Evolutionary conservation across 2,797 vertebrate genomes (phyloP).

Genomic region (Siniperca obscura): DNA sequence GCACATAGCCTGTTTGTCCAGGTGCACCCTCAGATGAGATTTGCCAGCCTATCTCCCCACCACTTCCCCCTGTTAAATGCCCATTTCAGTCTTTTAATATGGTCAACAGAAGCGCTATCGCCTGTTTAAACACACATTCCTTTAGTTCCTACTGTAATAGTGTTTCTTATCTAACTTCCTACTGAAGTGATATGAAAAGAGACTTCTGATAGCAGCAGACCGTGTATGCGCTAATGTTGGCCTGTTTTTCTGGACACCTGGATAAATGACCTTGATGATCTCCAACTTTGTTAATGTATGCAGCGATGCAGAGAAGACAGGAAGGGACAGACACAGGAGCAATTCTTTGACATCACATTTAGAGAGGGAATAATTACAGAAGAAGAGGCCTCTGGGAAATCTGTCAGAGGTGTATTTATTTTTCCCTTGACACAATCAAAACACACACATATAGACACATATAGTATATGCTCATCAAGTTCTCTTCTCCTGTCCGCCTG

Average conservation of each 20-base stretch:
- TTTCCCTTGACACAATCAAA: slow-evolving; percentile 49
- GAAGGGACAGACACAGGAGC: neutral
- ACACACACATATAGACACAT: slow-evolving; percentile 36
- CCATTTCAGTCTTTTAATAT: slow-evolving; percentile 47
- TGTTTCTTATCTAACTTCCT: slow-evolving; percentile 66
- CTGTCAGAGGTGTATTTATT: slow-evolving; percentile 51
- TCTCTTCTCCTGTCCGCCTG: slow-evolving; percentile 45
- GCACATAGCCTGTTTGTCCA: slow-evolving; percentile 51
- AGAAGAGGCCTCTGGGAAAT: slow-evolving; percentile 50
- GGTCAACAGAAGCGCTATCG: slow-evolving; percentile 43
- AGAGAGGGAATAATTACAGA: slow-evolving; percentile 35
- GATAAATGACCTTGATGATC: slow-evolving; percentile 56
- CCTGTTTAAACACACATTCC: slow-evolving; percentile 56
- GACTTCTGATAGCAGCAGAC: slow-evolving; percentile 40
- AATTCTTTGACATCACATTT: slow-evolving; percentile 36
- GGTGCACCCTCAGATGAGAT: slow-evolving; percentile 51
- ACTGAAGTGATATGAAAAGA: slow-evolving; percentile 50
- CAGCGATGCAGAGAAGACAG: slow-evolving; percentile 11
- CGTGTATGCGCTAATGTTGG: slow-evolving; percentile 10
- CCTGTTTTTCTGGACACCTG: slow-evolving; percentile 39
- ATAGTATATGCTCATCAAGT: slow-evolving; percentile 21
- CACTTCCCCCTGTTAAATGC: slow-evolving; percentile 44
- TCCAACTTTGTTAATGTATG: neutral
- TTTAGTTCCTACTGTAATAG: slow-evolving; percentile 31
- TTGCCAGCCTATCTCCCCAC: slow-evolving; percentile 43